Percentiles rank a stretch among this genome's conserved stretches.
These are phyloP conservation scores for Syrmaticus mikado DNA, from an alignment of 2,113 vertebrate species.

Conservation along the genomic window DNA sequence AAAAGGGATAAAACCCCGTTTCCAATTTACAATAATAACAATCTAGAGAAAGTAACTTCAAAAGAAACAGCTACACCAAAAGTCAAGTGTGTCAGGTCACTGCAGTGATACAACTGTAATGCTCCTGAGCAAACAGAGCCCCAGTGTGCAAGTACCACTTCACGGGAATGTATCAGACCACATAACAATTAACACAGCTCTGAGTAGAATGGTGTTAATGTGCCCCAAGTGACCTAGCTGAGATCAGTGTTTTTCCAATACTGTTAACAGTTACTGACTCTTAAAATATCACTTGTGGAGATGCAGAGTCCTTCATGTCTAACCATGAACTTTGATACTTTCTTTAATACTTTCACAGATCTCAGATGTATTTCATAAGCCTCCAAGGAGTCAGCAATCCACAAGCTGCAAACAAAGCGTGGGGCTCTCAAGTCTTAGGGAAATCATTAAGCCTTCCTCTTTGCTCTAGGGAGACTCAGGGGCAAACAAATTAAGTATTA, in stretches of 20 bases:
- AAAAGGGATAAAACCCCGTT: background rate
- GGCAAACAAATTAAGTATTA: background rate
- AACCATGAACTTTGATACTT: background rate
- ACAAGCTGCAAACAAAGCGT: background rate
- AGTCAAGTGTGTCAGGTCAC: background rate
- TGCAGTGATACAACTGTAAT: background rate
- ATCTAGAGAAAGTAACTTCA: background rate
- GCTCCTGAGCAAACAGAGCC: background rate
- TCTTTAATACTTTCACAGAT: background rate
- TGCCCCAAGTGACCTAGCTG: background rate
- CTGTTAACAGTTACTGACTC: background rate
- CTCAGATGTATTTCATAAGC: background rate
- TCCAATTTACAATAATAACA: background rate
- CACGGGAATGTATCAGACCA: background rate
- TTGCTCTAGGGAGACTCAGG: background rate
- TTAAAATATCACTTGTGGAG: background rate
- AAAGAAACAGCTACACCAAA: background rate
- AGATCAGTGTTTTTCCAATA: background rate
- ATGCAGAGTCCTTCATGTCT: background rate
- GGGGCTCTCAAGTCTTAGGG: background rate
- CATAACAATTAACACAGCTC: background rate
- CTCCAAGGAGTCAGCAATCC: background rate
- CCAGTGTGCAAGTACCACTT: background rate
- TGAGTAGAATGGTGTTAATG: background rate
- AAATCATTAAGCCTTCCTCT: background rate